Evolutionary conservation across 64 coral and sea anemone genomes (phyloP), one percentile per base, ranked within the genome.

Genomic region (Pocillopora damicornis): DNA sequence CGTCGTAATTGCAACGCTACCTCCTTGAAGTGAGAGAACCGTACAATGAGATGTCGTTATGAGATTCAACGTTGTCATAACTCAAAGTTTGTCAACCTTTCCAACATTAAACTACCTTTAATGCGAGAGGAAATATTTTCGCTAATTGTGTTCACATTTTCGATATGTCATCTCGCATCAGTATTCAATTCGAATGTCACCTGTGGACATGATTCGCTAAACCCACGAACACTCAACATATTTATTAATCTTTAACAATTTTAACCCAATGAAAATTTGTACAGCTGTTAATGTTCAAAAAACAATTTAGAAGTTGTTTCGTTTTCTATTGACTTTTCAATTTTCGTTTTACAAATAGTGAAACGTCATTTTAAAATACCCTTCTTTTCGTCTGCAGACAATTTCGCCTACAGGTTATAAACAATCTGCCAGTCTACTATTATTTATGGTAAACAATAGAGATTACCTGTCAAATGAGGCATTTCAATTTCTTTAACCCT

Each of bases 221-320:
- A 20, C 67, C 67, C 0, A 71, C 67, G 20, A 26, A 22, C 35
- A 18, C 11, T 16, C 34, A 17, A 82, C 59, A 64, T 9, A 64
- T 82, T 35, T 62, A 61, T 80, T 60, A 82, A 82, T 82, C 59
- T 82, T 82, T 66, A 81, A 81, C 35, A 20, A 65, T 65, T 23
- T 63, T 64, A 37, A 65, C 77, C 15, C 12, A 79, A 15, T 77
- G 17, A 20, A 18, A 77, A 57, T 20, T 57, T 77, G 45, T 36
- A 57, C 75, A 77, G 45, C 42, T 77, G 75, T 26, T 71, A n/a
- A 71, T 71, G 22, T 10, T 11, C 67, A 4, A 20, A 11, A 9
- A 23, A 71, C 20, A 11, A 30, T 71, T 4, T 71, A 9, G 61
- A 63, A 63, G 16, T 17, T 13, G 11, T 63, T 63, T 8, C 61